Evolutionary conservation across 2,113 vertebrate species (phyloP), one percentile per base, ranked within the genome.

Genomic region (Brachyhypopomus gauderio): DNA sequence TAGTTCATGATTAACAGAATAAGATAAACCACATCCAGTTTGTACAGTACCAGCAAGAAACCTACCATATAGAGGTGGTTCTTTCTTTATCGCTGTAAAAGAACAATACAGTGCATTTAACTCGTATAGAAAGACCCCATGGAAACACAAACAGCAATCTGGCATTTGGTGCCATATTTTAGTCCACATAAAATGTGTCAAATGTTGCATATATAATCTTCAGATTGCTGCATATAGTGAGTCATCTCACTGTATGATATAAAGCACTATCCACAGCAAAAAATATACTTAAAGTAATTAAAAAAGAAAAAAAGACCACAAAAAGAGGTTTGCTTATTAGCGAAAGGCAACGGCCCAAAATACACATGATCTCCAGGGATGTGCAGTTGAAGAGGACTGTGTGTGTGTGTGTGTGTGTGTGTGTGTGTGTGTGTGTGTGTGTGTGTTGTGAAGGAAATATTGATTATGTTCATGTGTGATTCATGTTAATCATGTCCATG

Each of bases 41-140:
- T 75, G 48, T 30, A 80, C 83, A 84, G 72, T 69, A 75, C 85
- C 58, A 78, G 48, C 79, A 77, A 86, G 87, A 92, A 89, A 94
- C 94, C 92, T 94, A 94, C 93, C 93, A 92, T 93, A 92, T 86
- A 91, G 85, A 84, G 90, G 88, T 83, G 92, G 92, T 4, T 93
- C 92, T 93, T 89, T 94, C 92, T 89, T 94, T 88, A 93, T 56
- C 85, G 92, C 94, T 94, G 92, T 88, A 93, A 93, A 88, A 93
- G 87, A 91, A 90, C 78, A 87, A 86, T 87, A 85, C 81, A 85
- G 75, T 74, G 72, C 60, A 76, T 87, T 87, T 85, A 84, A 85
- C 85, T 72, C 19, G 4, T 23, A 78, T 34, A 77, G 27, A 58
- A 69, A 66, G 30, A 85, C 25, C 69, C 80, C 62, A 74, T 71